phyloP scores from a whole-genome alignment of 2,888 invertebrate genomes.

The Eupithecia subfuscata region DNA sequence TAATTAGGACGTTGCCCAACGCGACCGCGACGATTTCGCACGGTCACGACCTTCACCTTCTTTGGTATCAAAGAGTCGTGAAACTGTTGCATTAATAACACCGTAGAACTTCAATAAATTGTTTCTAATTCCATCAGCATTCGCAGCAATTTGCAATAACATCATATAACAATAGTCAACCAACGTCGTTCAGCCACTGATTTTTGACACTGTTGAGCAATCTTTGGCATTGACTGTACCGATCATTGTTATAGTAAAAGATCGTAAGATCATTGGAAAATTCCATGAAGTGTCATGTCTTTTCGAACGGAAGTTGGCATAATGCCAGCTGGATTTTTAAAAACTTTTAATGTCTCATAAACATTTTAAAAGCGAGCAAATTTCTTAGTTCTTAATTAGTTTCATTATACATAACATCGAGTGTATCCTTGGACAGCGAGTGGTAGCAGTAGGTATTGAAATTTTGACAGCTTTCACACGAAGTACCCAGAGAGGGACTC shows the following conservation, averaged over 20 bases:
- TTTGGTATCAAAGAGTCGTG: conserved; percentile 20
- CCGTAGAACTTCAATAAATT: not conserved
- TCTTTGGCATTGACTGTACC: not conserved
- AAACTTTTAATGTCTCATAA: conserved; percentile 11
- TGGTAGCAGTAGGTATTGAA: not conserved
- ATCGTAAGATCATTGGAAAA: not conserved
- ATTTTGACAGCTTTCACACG: not conserved
- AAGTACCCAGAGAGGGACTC: too few species aligned
- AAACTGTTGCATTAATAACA: conserved; percentile 1
- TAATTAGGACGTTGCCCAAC: conserved; percentile 61
- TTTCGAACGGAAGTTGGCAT: conserved; percentile 8
- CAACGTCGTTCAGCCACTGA: not conserved
- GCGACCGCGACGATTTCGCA: conserved; percentile 66
- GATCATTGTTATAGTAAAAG: not conserved
- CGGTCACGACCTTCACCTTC: conserved; percentile 73
- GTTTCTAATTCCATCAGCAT: not conserved
- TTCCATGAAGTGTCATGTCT: not conserved
- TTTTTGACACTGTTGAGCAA: not conserved
- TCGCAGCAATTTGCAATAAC: not conserved
- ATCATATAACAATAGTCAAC: not conserved
- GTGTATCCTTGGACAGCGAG: not conserved
- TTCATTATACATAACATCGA: conserved; percentile 8
- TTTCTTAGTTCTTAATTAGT: conserved; percentile 21
- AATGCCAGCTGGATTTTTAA: not conserved
- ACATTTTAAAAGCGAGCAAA: not conserved